Evolutionary conservation across 2,113 vertebrate species (phyloP).

Genomic region (Lycaon pictus): DNA sequence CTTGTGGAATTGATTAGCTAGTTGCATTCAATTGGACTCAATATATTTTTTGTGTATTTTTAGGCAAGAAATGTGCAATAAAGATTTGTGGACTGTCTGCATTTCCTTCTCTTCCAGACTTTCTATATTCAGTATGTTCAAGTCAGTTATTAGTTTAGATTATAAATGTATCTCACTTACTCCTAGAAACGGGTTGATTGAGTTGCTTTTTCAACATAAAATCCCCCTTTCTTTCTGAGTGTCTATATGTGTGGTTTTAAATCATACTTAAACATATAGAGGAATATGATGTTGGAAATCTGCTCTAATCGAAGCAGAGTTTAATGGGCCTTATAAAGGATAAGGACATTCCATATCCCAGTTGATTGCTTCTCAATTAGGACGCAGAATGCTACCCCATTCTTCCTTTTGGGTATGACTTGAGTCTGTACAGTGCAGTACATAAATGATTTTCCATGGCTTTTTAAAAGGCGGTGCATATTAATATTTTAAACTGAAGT

Average conservation of each 20-base stretch:
- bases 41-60: background rate
- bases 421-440: constrained; percentile 81
- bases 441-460: constrained; percentile 90
- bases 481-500: constrained; percentile 93
- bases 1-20: background rate
- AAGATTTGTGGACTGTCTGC: background rate
- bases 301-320: constrained; percentile 72
- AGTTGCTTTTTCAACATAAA: constrained; percentile 58
- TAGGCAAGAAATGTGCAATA: background rate
- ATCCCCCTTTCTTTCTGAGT: background rate
- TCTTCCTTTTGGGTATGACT: constrained; percentile 84
- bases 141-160: constrained; percentile 44
- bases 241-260: constrained; percentile 41
- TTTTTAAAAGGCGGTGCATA: constrained; percentile 88
- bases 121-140: background rate
- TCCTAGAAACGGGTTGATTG: constrained; percentile 59
- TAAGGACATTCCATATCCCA: constrained; percentile 74
- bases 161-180: constrained; percentile 14
- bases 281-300: constrained; percentile 73
- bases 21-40: background rate
- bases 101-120: background rate
- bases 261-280: constrained; percentile 61
- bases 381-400: constrained; percentile 74
- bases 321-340: constrained; percentile 83
- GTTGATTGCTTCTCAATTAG: constrained; percentile 79